Conservation (phyloP, 2,113 vertebrate genomes). For the Ahaetulla prasina region DNA sequence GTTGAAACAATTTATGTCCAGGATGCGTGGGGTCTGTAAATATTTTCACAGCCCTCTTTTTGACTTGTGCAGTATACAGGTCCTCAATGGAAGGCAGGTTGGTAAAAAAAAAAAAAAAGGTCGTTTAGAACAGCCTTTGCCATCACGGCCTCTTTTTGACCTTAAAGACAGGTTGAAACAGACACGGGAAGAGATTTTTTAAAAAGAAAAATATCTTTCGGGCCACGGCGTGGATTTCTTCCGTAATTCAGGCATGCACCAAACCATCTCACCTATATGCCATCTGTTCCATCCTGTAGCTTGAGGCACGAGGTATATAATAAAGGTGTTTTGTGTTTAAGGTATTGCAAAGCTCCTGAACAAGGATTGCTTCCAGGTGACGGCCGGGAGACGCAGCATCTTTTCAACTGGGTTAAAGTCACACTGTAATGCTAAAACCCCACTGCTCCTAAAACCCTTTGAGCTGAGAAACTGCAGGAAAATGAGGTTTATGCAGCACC, state of each 20-base stretch:
- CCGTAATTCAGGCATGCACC: background rate
- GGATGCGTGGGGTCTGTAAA: no score
- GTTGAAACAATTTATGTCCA: no score
- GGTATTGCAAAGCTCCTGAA: background rate
- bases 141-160: background rate
- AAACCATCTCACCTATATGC: background rate
- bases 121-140: background rate
- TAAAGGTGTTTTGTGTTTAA: background rate
- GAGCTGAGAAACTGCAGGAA: background rate
- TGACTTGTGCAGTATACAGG: no score
- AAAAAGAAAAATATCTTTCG: background rate
- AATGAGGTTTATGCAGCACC: no score
- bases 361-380: no score
- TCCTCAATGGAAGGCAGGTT: no score
- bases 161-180: background rate
- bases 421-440: background rate
- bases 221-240: background rate
- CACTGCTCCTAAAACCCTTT: background rate
- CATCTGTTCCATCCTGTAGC: background rate
- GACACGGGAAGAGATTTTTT: background rate
- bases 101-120: no score
- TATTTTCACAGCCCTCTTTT: no score
- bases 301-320: background rate
- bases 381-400: no score
- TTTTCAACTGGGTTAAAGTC: background rate